Evolutionary conservation across 2,113 vertebrate species (phyloP).

Genomic region (Brevimyrus niger): DNA sequence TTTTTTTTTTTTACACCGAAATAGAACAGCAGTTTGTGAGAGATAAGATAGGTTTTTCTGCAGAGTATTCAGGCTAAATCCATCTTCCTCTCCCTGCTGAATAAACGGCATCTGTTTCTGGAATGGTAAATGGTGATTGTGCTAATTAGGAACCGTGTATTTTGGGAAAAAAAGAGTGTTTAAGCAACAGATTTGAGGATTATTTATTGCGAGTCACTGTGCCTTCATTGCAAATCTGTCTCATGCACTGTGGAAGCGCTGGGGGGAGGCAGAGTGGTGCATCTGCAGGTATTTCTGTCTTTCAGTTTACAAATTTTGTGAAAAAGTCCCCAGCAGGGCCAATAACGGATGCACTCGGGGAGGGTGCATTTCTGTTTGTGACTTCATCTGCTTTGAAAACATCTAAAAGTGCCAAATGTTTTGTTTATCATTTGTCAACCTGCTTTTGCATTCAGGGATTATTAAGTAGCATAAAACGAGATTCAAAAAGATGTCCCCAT

Average conservation of each 20-base stretch:
- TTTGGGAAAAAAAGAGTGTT: neutral
- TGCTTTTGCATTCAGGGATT: neutral
- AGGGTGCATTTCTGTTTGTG: neutral
- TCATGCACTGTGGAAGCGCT: neutral
- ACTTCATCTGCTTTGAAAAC: neutral
- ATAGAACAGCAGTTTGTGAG: neutral
- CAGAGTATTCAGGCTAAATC: neutral
- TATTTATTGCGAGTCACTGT: neutral
- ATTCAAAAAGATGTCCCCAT: neutral
- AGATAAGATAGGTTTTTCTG: neutral
- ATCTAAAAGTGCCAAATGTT: neutral
- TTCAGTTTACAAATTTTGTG: neutral
- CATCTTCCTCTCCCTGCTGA: neutral
- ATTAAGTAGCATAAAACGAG: neutral
- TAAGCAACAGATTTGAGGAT: neutral
- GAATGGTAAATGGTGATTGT: neutral
- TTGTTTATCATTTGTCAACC: neutral
- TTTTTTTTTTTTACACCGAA: neutral
- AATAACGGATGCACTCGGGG: neutral
- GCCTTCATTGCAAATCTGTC: constrained; percentile 1
- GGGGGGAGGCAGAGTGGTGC: neutral
- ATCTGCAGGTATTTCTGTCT: neutral
- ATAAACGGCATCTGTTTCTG: neutral
- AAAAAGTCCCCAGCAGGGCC: neutral
- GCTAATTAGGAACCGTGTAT: neutral